Evolutionary conservation across 1,140 invertebrate genomes (phyloP).

Genomic region (Homalodisca vitripennis): DNA sequence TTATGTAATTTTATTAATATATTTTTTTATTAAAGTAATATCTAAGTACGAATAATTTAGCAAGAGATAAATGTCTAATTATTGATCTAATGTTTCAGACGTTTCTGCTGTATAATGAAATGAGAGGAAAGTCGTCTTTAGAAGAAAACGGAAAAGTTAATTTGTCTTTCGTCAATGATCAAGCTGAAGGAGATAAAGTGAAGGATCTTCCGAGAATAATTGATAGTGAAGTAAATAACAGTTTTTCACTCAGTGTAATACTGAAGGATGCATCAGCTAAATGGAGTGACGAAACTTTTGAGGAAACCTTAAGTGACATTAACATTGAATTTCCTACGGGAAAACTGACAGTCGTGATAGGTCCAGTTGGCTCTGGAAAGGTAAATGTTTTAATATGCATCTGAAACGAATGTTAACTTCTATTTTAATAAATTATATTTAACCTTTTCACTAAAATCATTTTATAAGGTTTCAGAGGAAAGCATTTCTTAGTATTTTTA

Average conservation of each 20-base stretch:
- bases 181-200: not conserved
- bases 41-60: too few relatives aligned
- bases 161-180: not conserved
- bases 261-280: constrained; percentile 15
- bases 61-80: too few relatives aligned
- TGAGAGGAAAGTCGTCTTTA: not conserved
- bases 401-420: too few relatives aligned
- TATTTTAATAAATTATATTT: too few relatives aligned
- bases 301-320: constrained; percentile 24
- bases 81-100: too few relatives aligned
- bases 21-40: too few relatives aligned
- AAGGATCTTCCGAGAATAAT: not conserved
- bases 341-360: constrained; percentile 23
- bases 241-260: not conserved
- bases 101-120: constrained; percentile 31
- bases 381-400: too few relatives aligned
- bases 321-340: not conserved
- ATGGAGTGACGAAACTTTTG: constrained; percentile 8
- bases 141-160: not conserved
- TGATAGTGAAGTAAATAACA: not conserved
- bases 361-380: constrained; percentile 28
- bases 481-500: too few relatives aligned
- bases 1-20: too few relatives aligned
- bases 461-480: too few relatives aligned
- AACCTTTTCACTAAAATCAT: too few relatives aligned